Evolutionary conservation across 2,888 invertebrate species (phyloP).

Genomic region (Diabrotica balteata): DNA sequence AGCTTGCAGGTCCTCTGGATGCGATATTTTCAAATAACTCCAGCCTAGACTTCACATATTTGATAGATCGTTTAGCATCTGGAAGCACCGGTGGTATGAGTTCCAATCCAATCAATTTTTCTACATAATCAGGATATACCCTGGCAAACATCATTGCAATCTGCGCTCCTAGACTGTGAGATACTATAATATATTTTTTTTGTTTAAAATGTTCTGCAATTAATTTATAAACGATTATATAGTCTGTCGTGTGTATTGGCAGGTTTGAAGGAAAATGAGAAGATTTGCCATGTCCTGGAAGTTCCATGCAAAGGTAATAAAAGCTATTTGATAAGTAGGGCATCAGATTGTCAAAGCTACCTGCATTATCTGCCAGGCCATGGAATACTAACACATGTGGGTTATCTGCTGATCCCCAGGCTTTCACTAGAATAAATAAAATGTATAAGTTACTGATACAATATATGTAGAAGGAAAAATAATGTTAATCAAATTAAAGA

Average conservation of each 20-base stretch:
- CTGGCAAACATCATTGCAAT: conserved; percentile 56
- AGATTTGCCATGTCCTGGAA: conserved; percentile 70
- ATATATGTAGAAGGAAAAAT: too few species aligned
- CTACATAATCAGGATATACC: conserved; percentile 59
- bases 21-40: conserved; percentile 48
- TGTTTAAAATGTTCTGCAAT: conserved; percentile 51
- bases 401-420: conserved; percentile 66
- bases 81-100: conserved; percentile 50
- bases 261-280: conserved; percentile 61
- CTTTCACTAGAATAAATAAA: conserved; percentile 61
- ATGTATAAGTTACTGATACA: not conserved
- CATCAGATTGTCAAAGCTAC: conserved; percentile 66
- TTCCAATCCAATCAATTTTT: conserved; percentile 61
- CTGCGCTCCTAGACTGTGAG: conserved; percentile 63
- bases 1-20: conserved; percentile 47
- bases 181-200: conserved; percentile 52
- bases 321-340: conserved; percentile 61
- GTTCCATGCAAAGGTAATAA: conserved; percentile 63
- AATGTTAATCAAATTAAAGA: too few species aligned
- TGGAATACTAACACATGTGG: conserved; percentile 67
- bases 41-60: conserved; percentile 55
- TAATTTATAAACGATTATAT: conserved; percentile 55
- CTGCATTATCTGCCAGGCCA: conserved; percentile 68
- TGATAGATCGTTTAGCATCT: conserved; percentile 43
- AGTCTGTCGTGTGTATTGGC: conserved; percentile 58